These are phyloP conservation scores for Callimorpha dominula DNA, from an alignment of 2,888 invertebrate species.

Conservation along the genomic window DNA sequence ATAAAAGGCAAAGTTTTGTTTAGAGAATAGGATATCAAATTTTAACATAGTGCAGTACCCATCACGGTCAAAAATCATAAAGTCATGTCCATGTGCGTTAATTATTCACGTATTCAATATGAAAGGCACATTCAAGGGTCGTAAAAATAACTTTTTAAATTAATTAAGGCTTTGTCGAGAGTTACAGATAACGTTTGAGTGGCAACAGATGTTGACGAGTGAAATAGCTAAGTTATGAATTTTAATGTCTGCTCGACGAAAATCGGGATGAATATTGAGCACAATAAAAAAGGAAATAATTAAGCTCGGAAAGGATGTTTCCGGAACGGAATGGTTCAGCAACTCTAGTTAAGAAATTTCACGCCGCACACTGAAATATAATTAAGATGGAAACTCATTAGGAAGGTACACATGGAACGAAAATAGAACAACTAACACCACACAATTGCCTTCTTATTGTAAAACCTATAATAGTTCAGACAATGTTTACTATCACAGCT, in stretches of 20 bases:
- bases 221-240: constrained; percentile 82
- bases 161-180: constrained; percentile 76
- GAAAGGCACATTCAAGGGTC: constrained; percentile 31
- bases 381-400: constrained; percentile 78
- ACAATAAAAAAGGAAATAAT: constrained; percentile 78
- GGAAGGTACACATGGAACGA: constrained; percentile 53
- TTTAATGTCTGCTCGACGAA: constrained; percentile 78
- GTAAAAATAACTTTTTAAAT: constrained; percentile 63
- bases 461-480: neutral
- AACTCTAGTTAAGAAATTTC: constrained; percentile 67
- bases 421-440: constrained; percentile 35
- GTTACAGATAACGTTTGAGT: constrained; percentile 73
- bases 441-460: constrained; percentile 9
- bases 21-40: neutral
- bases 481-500: neutral
- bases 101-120: constrained; percentile 32
- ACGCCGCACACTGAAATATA: constrained; percentile 74
- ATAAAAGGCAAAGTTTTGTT: neutral
- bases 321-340: constrained; percentile 70
- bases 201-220: constrained; percentile 82
- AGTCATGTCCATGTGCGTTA: constrained; percentile 11
- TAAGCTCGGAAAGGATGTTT: constrained; percentile 75
- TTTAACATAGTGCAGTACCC: neutral
- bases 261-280: constrained; percentile 81
- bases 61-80: neutral